Evolutionary conservation across 2,797 vertebrate genomes (phyloP).

Genomic region (Sparus aurata): DNA sequence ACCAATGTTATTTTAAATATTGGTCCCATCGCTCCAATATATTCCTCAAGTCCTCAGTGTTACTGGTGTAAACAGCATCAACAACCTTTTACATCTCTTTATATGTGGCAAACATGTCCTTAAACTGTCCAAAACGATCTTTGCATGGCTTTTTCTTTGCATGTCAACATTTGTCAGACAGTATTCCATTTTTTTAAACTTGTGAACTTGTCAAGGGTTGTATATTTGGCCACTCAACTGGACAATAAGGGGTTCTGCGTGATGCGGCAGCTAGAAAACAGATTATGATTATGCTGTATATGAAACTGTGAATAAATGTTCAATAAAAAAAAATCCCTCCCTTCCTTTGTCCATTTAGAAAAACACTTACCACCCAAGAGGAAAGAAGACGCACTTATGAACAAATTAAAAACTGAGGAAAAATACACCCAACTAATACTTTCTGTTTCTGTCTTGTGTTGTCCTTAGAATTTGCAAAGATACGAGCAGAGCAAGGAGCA

Average conservation of each 20-base stretch:
- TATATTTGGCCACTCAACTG: neutral
- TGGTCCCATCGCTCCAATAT: neutral
- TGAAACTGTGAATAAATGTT: neutral
- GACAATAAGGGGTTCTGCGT: neutral
- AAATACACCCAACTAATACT: neutral
- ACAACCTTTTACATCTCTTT: neutral
- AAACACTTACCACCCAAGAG: neutral
- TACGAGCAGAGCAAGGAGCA: constrained; percentile 76
- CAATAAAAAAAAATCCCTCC: too few species aligned
- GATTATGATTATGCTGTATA: neutral
- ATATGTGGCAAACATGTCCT: too few species aligned
- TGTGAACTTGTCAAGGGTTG: neutral
- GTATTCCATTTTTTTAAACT: neutral
- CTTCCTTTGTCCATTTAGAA: neutral
- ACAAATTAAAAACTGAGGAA: neutral
- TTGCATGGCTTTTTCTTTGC: too few species aligned
- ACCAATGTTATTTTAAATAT: constrained; percentile 2
- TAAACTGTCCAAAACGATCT: too few species aligned
- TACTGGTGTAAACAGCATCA: neutral
- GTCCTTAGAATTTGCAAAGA: constrained; percentile 72
- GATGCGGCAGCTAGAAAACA: neutral
- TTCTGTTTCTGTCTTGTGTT: constrained; percentile 36
- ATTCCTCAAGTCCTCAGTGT: neutral
- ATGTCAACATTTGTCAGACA: neutral
- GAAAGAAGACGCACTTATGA: neutral